Percentiles rank a stretch among this genome's conserved stretches.
Conservation (phyloP, 1,140 invertebrate species). For the Frieseomelitta varia region DNA sequence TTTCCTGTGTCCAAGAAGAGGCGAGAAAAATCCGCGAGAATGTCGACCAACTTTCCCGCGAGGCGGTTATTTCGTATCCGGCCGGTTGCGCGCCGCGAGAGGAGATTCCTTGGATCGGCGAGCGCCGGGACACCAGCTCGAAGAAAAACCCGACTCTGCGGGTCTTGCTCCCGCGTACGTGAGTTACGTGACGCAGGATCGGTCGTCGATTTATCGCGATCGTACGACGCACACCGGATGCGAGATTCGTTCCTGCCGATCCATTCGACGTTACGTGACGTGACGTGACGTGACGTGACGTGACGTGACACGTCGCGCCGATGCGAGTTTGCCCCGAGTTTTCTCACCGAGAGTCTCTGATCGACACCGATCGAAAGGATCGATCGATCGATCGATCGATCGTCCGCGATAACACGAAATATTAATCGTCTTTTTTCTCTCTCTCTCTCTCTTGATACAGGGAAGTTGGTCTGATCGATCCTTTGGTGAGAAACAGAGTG, state of each 20-base stretch:
- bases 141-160: constrained; percentile 67
- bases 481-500: not conserved
- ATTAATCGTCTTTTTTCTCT: too few relatives aligned
- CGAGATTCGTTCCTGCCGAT: constrained; percentile 62
- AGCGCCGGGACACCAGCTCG: constrained; percentile 47
- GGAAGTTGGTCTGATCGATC: too few relatives aligned
- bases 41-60: constrained; percentile 54
- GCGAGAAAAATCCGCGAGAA: constrained; percentile 60
- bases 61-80: not conserved
- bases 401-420: not conserved
- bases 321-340: not conserved
- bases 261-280: constrained; percentile 45
- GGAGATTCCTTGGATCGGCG: constrained; percentile 61
- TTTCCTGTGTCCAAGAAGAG: constrained; percentile 2
- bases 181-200: constrained; percentile 73
- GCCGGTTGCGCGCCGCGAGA: not conserved
- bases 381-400: not conserved
- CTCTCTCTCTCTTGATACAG: too few relatives aligned
- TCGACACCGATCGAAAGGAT: not conserved
- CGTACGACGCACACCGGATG: constrained; percentile 65
- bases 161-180: constrained; percentile 63
- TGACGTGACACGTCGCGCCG: too few relatives aligned
- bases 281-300: constrained; percentile 47
- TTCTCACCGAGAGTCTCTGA: not conserved
- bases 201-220: constrained; percentile 69